Conservation (phyloP, 2,113 vertebrate species). For the Myrmecophaga tridactyla region DNA sequence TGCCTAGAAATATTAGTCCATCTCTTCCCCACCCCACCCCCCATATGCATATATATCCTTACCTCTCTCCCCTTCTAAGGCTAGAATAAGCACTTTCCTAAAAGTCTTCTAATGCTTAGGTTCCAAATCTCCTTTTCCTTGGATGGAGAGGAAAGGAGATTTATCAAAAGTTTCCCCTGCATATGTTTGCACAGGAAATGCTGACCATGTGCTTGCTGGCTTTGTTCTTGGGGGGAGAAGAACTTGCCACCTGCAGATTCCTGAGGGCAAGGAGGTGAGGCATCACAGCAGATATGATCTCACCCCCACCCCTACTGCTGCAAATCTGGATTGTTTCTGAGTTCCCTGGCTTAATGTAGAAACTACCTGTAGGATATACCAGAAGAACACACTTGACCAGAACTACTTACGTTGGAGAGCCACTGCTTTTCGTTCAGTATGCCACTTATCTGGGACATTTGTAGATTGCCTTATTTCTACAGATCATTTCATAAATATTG, state of each 20-base stretch:
- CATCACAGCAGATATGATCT: neutral
- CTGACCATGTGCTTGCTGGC: neutral
- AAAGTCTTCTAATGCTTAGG: neutral
- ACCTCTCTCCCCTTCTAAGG: neutral
- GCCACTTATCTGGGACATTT: neutral
- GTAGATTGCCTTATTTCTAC: neutral
- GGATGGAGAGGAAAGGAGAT: neutral
- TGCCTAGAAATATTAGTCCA: neutral
- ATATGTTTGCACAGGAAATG: neutral
- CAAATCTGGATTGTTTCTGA: neutral
- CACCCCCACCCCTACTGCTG: neutral
- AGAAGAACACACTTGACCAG: neutral
- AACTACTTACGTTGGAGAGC: neutral
- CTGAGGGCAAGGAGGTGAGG: neutral
- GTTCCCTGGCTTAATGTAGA: neutral
- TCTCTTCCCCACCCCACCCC: neutral
- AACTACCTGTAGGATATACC: neutral
- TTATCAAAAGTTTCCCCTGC: neutral
- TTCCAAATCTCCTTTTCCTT: neutral
- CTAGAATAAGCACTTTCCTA: neutral
- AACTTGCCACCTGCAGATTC: neutral
- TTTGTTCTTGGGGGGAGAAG: neutral
- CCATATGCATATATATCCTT: neutral
- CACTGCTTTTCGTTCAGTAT: neutral
- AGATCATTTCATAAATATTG: neutral